Evolutionary conservation across 1,140 invertebrate genomes (phyloP), one percentile per base, ranked within the genome.

Genomic region (Heliothis subflexa): DNA sequence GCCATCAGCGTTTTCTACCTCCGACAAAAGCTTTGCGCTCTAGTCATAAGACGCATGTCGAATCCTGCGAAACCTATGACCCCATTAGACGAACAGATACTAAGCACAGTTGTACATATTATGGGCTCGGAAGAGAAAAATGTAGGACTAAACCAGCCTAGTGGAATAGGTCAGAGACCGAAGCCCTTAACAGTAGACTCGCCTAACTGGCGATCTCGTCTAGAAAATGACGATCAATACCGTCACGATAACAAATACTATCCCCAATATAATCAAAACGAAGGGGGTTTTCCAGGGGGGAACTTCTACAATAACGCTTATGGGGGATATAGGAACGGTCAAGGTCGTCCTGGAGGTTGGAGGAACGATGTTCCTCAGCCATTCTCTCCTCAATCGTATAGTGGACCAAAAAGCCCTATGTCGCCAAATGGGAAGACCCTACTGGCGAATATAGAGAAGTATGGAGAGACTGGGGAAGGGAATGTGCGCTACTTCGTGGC

Each of bases 151-250:
- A 95, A 96, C 76, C 97, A 98, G 86, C 97, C 97, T 0, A 90
- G 95, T 57, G 97, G 97, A 1, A 97, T 98, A 76, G 97, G 97
- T 0, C 97, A 97, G 90, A 93, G 97, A 81, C 97, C 97, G 1
- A 95, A 96, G 83, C 96, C 96, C 3, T 89, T 97, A 49, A 95
- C 96, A 0, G 87, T 96, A 13, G 96, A 96, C 76, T 87, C 88
- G 2, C 86, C 89, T 0, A 91, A 83, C 72, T 91, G 89, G 88
- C 78, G 90, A 2, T 85, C 81, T 78, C 72, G 88, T 2, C 80
- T 85, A 0, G 91, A 92, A 10, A 83, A 86, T 7, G 86, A 88
- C 1, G 87, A 91, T 4, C 86, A 91, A 25, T 87, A 87, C 61
- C 61, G 89, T 0, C 86, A 89, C 57, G 85, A 90, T 11, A 74